Base-by-base conservation (phyloP, 2,797 vertebrate species). In the Siniperca obscura region DNA sequence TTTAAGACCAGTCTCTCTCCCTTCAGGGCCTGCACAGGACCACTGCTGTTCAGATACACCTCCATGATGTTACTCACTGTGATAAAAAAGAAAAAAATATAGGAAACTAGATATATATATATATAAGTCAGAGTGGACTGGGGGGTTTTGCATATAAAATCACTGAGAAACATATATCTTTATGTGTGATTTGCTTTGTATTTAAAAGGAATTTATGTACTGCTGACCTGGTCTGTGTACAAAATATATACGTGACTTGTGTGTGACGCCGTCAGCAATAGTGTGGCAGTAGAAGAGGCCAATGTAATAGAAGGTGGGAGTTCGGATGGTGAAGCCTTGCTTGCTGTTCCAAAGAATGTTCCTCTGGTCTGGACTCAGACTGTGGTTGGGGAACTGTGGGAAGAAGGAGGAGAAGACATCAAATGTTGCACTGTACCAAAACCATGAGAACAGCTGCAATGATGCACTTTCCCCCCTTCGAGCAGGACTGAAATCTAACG, bases 301-400 rank as follows among this genome's bases (percentile, higher is more conserved):
- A 6, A 96, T 96, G 93, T 97, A 96, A 84, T 70, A 94, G 74
- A 95, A 96, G 0, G 95, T 96, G 74, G 98, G 96, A 16, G 93
- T 95, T 65, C 94, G 93, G 90, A 99, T 97, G 74, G 95, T 96
- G 92, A 99, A 99, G 56, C 98, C 98, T 74, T 87, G 96, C 71
- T 74, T 96, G 86, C 94, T 98, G 92, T 97, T 96, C 98, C 98
- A 99, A 22, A 94, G 92, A 59, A 99, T 95, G 90, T 95, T 97
- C 88, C 92, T 95, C 42, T 96, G 95, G 79, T 97, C 97, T 25
- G 96, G 95, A 77, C 73, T 83, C 59, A 97, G 57, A 46, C 84
- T 93, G 25, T 85, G 89, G 61, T 25, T 46, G 61, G 95, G 60
- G 84, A 0, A 16, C 13, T 70, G 88, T 22, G 9, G 70, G 81